Conservation (phyloP, 2,113 vertebrate species). For the Pollachius pollachius region DNA sequence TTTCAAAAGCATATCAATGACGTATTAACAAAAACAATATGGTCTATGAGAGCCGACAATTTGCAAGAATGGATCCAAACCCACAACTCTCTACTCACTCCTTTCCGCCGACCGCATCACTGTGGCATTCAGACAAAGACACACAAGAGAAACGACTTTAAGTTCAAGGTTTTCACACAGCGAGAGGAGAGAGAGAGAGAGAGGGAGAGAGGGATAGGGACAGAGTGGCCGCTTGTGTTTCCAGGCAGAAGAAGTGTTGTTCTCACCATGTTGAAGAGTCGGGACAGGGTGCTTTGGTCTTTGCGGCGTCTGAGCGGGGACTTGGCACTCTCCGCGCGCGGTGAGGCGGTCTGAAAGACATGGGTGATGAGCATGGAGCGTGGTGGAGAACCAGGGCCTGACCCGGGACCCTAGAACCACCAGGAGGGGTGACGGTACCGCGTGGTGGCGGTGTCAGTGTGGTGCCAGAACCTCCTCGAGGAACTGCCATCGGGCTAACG, state of each 20-base stretch:
- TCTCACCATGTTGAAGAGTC: slow-evolving; percentile 79
- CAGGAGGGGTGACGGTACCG: too few species aligned
- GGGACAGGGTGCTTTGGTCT: slow-evolving; percentile 76
- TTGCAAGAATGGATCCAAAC: too few species aligned
- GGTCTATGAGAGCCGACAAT: too few species aligned
- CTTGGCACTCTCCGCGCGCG: slow-evolving; percentile 68
- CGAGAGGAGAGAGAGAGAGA: not conserved
- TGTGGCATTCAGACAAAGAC: slow-evolving; percentile 53
- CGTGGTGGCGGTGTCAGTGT: too few species aligned
- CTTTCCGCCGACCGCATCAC: slow-evolving; percentile 52
- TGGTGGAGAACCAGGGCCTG: not conserved
- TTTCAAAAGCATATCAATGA: too few species aligned
- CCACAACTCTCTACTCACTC: slow-evolving; percentile 57
- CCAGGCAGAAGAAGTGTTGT: not conserved
- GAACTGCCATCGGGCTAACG: too few species aligned
- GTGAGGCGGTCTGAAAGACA: slow-evolving; percentile 69
- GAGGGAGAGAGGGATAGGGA: too few species aligned
- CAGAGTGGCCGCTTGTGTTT: not conserved
- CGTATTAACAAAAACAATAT: not conserved
- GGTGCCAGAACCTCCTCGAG: too few species aligned
- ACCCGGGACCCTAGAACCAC: too few species aligned
- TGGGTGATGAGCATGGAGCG: slow-evolving; percentile 39
- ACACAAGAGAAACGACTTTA: slow-evolving; percentile 35
- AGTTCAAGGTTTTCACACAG: slow-evolving; percentile 13
- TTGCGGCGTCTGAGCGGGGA: slow-evolving; percentile 71